These are phyloP conservation scores for Linnaemya vulpina DNA, from an alignment of 2,888 invertebrate species.

Conservation along the genomic window DNA sequence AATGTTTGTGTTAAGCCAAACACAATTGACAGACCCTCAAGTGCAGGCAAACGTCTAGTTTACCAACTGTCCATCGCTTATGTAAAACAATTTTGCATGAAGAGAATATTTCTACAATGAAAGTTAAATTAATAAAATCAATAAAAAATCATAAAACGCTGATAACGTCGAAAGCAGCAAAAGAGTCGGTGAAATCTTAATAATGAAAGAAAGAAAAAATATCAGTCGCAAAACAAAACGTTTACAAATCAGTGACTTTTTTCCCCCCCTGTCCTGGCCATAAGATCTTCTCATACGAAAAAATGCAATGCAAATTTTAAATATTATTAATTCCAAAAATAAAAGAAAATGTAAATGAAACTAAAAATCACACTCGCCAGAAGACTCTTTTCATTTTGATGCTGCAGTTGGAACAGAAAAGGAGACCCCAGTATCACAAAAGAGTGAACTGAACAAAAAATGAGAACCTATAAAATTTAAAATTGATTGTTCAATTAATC, in stretches of 20 bases:
- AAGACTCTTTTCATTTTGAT: slow-evolving; percentile 17
- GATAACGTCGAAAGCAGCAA: slow-evolving; percentile 45
- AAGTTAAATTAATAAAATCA: slow-evolving; percentile 51
- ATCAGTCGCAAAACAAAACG: slow-evolving; percentile 63
- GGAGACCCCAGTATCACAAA: background rate
- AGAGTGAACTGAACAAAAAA: slow-evolving; percentile 65
- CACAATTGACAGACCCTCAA: no score
- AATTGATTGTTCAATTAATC: slow-evolving; percentile 83
- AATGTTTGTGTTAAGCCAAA: no score
- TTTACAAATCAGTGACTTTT: slow-evolving; percentile 67
- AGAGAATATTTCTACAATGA: slow-evolving; percentile 1
- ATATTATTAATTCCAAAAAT: slow-evolving; percentile 62
- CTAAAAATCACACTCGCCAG: slow-evolving; percentile 15
- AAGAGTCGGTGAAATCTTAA: slow-evolving; percentile 66
- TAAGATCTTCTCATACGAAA: slow-evolving; percentile 52
- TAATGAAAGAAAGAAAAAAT: slow-evolving; percentile 46
- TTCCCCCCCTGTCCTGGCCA: background rate
- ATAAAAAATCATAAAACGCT: slow-evolving; percentile 59
- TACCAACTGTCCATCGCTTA: background rate
- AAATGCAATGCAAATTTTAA: slow-evolving; percentile 52
- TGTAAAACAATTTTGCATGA: slow-evolving; percentile 7
- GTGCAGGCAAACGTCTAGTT: no score
- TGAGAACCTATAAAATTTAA: slow-evolving; percentile 81
- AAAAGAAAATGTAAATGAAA: background rate
- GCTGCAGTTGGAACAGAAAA: slow-evolving; percentile 5